A percentile compares a stretch with the other conserved stretches of the same genome.
Evolutionary conservation across 2,113 vertebrate species (phyloP).

Genomic region (Melanerpes formicivorus): DNA sequence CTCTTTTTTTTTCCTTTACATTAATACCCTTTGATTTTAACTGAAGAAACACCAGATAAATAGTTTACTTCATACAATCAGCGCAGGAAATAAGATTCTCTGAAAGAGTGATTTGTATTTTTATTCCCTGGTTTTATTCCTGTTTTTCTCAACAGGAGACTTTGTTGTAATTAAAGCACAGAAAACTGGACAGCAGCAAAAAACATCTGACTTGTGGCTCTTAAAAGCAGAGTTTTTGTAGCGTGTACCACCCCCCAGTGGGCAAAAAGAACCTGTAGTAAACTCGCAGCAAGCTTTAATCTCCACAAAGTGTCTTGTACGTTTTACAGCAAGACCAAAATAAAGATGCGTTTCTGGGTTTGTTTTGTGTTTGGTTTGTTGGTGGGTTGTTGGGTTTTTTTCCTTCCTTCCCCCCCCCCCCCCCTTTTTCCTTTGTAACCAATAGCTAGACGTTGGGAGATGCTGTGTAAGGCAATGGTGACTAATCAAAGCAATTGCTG

Average conservation of each 20-base stretch:
- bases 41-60: slow-evolving; percentile 46
- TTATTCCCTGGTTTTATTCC: neutral
- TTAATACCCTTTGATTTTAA: slow-evolving; percentile 25
- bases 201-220: slow-evolving; percentile 76
- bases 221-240: slow-evolving; percentile 81
- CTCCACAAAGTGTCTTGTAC: neutral
- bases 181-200: slow-evolving; percentile 81
- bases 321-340: slow-evolving; percentile 19
- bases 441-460: neutral
- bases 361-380: neutral
- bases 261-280: slow-evolving; percentile 91
- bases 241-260: slow-evolving; percentile 97
- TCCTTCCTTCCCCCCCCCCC: no score
- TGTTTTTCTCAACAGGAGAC: slow-evolving; percentile 77
- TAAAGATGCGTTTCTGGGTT: neutral
- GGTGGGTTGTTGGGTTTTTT: neutral
- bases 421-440: neutral
- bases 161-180: slow-evolving; percentile 85
- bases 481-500: slow-evolving; percentile 5
- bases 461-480: neutral
- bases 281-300: slow-evolving; percentile 80
- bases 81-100: slow-evolving; percentile 44
- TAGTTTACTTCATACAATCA: slow-evolving; percentile 47
- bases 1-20: neutral
- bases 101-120: slow-evolving; percentile 9